A percentile compares a stretch with the other conserved stretches of the same genome.
These are phyloP conservation scores for Pseudotriccus pelzelni DNA, from an alignment of 2,797 vertebrate genomes.

Conservation along the genomic window DNA sequence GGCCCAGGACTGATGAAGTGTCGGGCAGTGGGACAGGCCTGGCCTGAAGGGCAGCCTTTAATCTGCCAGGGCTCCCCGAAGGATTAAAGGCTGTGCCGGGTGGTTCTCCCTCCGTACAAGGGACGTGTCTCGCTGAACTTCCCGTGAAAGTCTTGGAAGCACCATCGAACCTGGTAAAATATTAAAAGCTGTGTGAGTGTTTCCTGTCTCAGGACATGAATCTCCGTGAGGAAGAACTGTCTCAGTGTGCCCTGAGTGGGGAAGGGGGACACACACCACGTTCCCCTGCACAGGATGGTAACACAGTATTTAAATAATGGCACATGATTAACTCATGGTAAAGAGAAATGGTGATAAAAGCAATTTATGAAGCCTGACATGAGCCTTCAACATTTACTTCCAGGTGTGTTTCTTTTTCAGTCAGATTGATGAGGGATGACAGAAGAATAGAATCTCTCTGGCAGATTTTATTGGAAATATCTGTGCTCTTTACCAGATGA, in stretches of 20 bases:
- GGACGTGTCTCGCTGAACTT: not conserved
- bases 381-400: not conserved
- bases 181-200: not conserved
- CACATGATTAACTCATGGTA: not conserved
- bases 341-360: not conserved
- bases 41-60: slow-evolving; percentile 18
- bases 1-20: slow-evolving; percentile 1
- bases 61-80: not conserved
- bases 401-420: not conserved
- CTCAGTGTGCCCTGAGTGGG: not conserved
- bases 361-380: not conserved
- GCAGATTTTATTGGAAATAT: not conserved
- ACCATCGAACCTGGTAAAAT: not conserved
- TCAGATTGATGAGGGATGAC: not conserved
- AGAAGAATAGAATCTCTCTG: not conserved
- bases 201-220: not conserved
- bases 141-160: not conserved
- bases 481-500: not conserved
- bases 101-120: not conserved
- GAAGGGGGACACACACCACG: not conserved
- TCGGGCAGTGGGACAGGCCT: not conserved
- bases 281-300: not conserved
- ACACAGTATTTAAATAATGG: not conserved
- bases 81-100: not conserved
- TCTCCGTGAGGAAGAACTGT: not conserved